Conservation (phyloP, 2,113 vertebrate species). For the Corythornis vintsioides region DNA sequence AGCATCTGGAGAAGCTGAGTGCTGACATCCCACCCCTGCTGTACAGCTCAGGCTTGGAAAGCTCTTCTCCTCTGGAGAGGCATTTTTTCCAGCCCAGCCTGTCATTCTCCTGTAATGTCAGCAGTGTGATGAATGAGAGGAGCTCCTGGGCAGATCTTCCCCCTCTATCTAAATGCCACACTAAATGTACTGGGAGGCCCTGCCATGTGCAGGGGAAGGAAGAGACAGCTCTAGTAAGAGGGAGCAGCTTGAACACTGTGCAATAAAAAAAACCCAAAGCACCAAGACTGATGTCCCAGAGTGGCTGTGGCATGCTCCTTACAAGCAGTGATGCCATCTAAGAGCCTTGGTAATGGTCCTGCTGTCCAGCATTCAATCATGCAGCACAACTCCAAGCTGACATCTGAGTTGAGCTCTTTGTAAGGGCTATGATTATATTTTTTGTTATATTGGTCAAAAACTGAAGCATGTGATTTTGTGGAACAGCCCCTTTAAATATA, state of each 20-base stretch:
- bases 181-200: not conserved
- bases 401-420: not conserved
- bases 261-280: not conserved
- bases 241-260: not conserved
- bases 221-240: not conserved
- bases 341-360: not conserved
- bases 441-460: not conserved
- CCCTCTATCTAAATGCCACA: fast-evolving
- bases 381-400: not conserved
- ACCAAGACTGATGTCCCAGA: not conserved
- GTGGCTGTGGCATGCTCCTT: not conserved
- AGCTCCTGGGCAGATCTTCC: not conserved
- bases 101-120: fast-evolving
- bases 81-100: not conserved
- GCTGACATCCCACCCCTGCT: fast-evolving
- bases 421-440: not conserved
- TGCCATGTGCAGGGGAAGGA: not conserved
- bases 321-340: not conserved
- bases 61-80: not conserved
- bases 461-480: not conserved
- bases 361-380: not conserved
- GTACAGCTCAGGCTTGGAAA: fast-evolving
- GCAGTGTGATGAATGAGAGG: not conserved
- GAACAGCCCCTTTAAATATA: not conserved
- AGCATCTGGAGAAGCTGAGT: not conserved